Evolutionary conservation across 1,140 invertebrate species (phyloP).

Genomic region (Tribolium castaneum): DNA sequence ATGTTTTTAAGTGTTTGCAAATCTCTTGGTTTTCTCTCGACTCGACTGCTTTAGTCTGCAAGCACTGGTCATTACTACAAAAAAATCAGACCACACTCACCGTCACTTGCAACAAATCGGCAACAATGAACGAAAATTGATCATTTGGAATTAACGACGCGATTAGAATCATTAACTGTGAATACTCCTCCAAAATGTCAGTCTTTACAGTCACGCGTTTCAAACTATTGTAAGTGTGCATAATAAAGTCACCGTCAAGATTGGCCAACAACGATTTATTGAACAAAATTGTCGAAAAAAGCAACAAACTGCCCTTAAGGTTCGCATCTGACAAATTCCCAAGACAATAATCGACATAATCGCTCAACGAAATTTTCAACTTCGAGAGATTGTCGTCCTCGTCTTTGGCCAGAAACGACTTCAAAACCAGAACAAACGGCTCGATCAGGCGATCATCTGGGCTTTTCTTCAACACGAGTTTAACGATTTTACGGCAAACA

Average conservation of each 20-base stretch:
- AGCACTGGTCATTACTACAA: not conserved
- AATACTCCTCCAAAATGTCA: constrained; percentile 49
- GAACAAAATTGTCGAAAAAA: constrained; percentile 54
- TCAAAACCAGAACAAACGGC: constrained; percentile 40
- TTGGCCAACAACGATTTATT: constrained; percentile 51
- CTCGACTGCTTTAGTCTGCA: constrained; percentile 38
- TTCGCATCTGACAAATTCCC: constrained; percentile 41
- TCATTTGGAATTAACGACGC: constrained; percentile 55
- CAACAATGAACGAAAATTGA: constrained; percentile 48
- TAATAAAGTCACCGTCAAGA: constrained; percentile 45
- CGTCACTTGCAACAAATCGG: constrained; percentile 50
- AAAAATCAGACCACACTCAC: constrained; percentile 37
- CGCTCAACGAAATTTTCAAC: constrained; percentile 12
- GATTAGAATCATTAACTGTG: constrained; percentile 52
- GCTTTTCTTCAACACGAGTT: not conserved
- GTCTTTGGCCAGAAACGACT: constrained; percentile 40
- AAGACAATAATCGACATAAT: constrained; percentile 44
- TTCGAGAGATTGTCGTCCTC: constrained; percentile 37
- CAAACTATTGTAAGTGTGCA: constrained; percentile 54
- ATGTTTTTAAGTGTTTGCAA: constrained; percentile 49
- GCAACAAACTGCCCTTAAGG: constrained; percentile 45
- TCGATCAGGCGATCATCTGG: constrained; percentile 28
- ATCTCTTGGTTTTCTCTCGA: constrained; percentile 36
- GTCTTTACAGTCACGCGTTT: constrained; percentile 43
- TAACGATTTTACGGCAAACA: not conserved